Percentiles rank a stretch among this genome's conserved stretches.
Conservation (phyloP, 2,888 invertebrate species). For the Argyresthia goedartella region DNA sequence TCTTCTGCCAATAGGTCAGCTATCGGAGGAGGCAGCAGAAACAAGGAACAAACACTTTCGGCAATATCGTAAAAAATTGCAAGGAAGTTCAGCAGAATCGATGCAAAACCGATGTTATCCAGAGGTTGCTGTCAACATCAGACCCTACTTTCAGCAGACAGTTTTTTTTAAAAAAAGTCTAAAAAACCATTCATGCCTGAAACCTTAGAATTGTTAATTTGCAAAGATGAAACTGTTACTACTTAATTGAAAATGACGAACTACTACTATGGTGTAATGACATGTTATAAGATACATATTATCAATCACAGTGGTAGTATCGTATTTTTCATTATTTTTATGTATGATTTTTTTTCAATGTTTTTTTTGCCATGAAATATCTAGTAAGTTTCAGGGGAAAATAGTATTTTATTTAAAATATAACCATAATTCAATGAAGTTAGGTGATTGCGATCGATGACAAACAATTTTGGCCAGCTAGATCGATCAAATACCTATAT, state of each 20-base stretch:
- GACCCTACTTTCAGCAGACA: not conserved
- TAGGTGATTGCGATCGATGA: too few relatives aligned
- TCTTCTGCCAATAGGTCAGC: conserved; percentile 9
- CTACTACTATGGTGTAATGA: not conserved
- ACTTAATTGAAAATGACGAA: not conserved
- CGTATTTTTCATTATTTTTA: not conserved
- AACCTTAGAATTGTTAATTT: not conserved
- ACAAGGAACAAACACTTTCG: conserved; percentile 6
- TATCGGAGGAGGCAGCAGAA: conserved; percentile 19
- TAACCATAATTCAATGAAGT: too few relatives aligned
- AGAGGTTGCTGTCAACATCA: not conserved
- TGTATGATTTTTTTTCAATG: not conserved
- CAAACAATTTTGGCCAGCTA: too few relatives aligned
- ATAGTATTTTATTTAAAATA: too few relatives aligned
- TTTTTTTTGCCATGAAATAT: not conserved
- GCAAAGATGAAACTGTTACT: not conserved
- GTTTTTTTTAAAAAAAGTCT: not conserved
- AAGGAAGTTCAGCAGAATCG: not conserved
- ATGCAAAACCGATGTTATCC: not conserved
- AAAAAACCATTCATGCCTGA: not conserved
- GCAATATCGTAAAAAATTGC: not conserved
- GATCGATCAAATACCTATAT: too few relatives aligned
- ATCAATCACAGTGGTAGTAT: not conserved
- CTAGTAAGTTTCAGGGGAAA: too few relatives aligned
- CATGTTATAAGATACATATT: not conserved